These are phyloP conservation scores for Columba janthina DNA, from an alignment of 2,113 vertebrate species.

Conservation along the genomic window DNA sequence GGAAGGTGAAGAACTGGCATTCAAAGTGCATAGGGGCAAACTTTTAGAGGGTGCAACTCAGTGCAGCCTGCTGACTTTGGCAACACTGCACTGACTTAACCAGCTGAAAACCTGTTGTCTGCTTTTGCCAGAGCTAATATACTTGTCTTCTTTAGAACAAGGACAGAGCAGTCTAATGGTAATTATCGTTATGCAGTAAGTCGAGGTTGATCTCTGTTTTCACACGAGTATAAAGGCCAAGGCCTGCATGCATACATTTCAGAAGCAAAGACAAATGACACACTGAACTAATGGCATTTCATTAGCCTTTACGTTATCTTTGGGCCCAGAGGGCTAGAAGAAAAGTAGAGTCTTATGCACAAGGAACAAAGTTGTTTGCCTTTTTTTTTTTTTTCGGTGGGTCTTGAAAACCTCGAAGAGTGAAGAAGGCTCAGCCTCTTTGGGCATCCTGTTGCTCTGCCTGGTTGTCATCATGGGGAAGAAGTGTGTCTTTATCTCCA, in stretches of 20 bases:
- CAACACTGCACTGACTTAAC: rapidly evolving
- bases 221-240: background rate
- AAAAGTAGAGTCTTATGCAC: background rate
- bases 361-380: background rate
- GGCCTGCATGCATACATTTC: background rate
- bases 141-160: background rate
- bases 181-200: background rate
- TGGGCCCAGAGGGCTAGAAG: background rate
- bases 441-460: background rate
- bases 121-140: background rate
- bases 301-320: slow-evolving; percentile 26
- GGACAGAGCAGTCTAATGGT: background rate
- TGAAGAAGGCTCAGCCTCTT: background rate
- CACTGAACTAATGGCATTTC: background rate
- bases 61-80: background rate
- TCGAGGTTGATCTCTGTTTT: background rate
- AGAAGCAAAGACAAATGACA: background rate
- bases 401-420: background rate
- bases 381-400: background rate
- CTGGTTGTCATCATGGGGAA: background rate
- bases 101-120: background rate
- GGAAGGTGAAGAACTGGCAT: rapidly evolving
- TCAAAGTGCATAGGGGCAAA: rapidly evolving
- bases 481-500: background rate
- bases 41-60: rapidly evolving